Evolutionary conservation across 2,113 vertebrate genomes (phyloP).

Genomic region (Odontophorus gujanensis): DNA sequence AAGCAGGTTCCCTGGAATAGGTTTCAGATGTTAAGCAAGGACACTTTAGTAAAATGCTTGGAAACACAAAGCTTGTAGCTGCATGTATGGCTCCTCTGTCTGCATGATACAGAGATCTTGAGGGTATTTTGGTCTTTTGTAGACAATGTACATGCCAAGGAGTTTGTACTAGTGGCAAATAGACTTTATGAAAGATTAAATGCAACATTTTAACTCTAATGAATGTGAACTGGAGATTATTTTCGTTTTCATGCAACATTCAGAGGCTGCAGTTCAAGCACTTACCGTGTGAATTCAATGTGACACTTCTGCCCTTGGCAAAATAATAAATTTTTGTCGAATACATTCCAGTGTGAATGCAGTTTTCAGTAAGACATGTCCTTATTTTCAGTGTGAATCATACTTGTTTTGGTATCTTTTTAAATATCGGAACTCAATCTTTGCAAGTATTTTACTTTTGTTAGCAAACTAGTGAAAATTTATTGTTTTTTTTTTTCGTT

Average conservation of each 20-base stretch:
- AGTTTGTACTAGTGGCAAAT: not conserved
- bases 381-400: not conserved
- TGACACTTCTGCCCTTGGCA: not conserved
- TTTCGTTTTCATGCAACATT: not conserved
- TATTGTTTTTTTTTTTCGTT: not conserved
- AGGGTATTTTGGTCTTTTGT: not conserved
- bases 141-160: not conserved
- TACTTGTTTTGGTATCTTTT: not conserved
- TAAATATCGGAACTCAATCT: not conserved
- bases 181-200: not conserved
- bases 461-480: not conserved
- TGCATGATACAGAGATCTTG: not conserved
- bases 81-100: fast-evolving
- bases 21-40: not conserved
- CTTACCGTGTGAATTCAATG: not conserved
- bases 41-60: not conserved
- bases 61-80: not conserved
- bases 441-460: not conserved
- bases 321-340: slow-evolving; percentile 25
- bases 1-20: not conserved
- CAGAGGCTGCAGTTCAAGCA: not conserved
- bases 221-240: not conserved
- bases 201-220: not conserved
- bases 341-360: slow-evolving; percentile 6
- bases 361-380: not conserved